These are phyloP conservation scores for Elymnias hypermnestra DNA, from an alignment of 1,140 invertebrate genomes.

Conservation along the genomic window DNA sequence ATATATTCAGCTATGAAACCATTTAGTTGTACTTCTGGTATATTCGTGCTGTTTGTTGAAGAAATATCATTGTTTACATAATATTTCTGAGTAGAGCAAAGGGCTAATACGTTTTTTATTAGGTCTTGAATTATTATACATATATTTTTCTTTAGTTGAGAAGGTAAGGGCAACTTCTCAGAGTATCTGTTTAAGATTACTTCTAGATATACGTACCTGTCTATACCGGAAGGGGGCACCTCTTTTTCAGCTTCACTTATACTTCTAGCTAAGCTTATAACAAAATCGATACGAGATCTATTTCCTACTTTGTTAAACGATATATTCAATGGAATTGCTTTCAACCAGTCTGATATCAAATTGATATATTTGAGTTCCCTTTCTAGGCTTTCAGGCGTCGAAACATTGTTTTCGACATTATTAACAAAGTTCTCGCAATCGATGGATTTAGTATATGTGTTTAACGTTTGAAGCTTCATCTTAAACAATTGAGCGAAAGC, in stretches of 20 bases:
- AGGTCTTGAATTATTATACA: constrained; percentile 22
- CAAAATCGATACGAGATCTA: constrained; percentile 24
- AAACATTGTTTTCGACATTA: constrained; percentile 8
- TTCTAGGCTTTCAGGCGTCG: constrained; percentile 18
- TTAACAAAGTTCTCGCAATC: constrained; percentile 23
- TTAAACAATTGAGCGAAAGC: constrained; percentile 30
- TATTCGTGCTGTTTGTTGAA: not conserved
- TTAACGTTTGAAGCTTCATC: constrained; percentile 30
- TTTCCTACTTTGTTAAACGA: constrained; percentile 23
- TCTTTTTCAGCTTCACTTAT: constrained; percentile 29
- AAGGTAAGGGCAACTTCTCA: constrained; percentile 18
- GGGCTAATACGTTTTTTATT: constrained; percentile 17
- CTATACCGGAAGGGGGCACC: not conserved
- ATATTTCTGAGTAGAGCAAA: too few species aligned
- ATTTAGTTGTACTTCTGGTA: constrained; percentile 10
- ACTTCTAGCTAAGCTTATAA: constrained; percentile 32
- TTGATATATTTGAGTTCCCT: constrained; percentile 36
- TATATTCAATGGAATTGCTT: constrained; percentile 29
- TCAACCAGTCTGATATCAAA: constrained; percentile 38
- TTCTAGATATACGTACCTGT: constrained; percentile 17
- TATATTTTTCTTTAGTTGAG: constrained; percentile 16
- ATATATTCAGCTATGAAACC: constrained; percentile 35
- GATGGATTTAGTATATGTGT: constrained; percentile 17
- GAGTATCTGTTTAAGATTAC: constrained; percentile 19
- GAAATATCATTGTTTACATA: not conserved